These are phyloP conservation scores for Xanthorhoe spadicearia DNA, from an alignment of 2,888 invertebrate genomes.

Conservation along the genomic window DNA sequence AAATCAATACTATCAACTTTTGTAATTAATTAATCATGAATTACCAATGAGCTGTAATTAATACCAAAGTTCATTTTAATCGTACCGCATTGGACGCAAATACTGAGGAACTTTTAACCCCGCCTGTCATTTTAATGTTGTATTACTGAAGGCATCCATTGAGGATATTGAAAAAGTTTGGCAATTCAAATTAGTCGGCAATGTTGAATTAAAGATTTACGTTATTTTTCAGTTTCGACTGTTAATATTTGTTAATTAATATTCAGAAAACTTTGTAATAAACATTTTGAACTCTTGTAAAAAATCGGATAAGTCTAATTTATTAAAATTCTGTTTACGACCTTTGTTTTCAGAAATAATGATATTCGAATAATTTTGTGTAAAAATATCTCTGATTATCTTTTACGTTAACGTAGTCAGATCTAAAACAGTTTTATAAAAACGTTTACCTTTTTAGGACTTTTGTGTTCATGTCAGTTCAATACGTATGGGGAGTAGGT, in stretches of 20 bases:
- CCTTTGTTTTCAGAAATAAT: no score
- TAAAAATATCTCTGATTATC: no score
- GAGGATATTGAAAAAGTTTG: background rate
- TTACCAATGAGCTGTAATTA: background rate
- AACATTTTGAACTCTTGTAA: no score
- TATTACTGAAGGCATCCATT: background rate
- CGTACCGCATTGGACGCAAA: background rate
- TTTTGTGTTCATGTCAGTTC: slow-evolving; percentile 38
- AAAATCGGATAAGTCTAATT: no score
- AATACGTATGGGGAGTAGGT: slow-evolving; percentile 35
- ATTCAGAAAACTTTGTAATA: no score
- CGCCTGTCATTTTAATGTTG: background rate
- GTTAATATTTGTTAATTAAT: no score
- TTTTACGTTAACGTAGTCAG: no score
- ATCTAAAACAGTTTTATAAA: background rate
- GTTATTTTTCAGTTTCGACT: no score
- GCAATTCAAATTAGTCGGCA: background rate
- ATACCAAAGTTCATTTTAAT: background rate
- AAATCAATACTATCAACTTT: background rate
- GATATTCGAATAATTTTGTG: no score
- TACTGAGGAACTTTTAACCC: slow-evolving; percentile 46
- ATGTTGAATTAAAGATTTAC: no score
- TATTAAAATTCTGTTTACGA: no score
- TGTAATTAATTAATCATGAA: background rate
- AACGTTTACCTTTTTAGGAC: slow-evolving; percentile 37